Conservation (phyloP, 2,113 vertebrate genomes). For the Hipposideros armiger region DNA sequence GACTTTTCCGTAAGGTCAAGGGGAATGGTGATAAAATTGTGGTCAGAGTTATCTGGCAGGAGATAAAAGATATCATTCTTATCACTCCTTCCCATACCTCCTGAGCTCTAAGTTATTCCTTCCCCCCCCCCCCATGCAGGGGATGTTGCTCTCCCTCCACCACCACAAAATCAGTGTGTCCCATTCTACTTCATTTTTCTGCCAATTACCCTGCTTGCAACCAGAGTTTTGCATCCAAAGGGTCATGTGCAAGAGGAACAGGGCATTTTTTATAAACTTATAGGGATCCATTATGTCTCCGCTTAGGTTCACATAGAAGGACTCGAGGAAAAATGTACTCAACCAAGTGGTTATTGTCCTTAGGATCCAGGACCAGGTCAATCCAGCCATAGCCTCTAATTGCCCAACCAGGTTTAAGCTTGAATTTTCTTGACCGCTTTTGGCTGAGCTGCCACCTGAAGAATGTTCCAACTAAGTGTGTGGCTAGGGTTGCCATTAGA, state of each 20-base stretch:
- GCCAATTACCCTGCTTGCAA: too few species aligned
- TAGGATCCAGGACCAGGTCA: not conserved
- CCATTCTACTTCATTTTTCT: not conserved
- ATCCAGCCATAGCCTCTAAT: not conserved
- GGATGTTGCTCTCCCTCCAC: not conserved
- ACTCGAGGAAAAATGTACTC: not conserved
- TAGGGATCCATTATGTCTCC: not conserved
- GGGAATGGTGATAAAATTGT: not conserved
- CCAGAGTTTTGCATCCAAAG: not conserved
- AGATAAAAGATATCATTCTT: not conserved
- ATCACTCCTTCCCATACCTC: not conserved
- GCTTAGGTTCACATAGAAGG: not conserved
- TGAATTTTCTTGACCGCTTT: not conserved
- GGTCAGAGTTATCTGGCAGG: not conserved
- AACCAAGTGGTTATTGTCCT: not conserved
- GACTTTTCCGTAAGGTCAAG: not conserved
- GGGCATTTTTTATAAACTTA: not conserved
- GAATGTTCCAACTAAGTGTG: not conserved
- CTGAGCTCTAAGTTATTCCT: not conserved
- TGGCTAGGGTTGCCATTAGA: not conserved
- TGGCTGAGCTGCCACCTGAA: not conserved
- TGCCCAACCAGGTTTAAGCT: not conserved
- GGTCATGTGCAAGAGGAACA: not conserved
- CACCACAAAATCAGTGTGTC: not conserved
- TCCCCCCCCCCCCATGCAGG: accelerated